Percentiles rank a stretch among this genome's conserved stretches.
Evolutionary conservation across 2,113 vertebrate species (phyloP).

Genomic region (Laticauda colubrina): DNA sequence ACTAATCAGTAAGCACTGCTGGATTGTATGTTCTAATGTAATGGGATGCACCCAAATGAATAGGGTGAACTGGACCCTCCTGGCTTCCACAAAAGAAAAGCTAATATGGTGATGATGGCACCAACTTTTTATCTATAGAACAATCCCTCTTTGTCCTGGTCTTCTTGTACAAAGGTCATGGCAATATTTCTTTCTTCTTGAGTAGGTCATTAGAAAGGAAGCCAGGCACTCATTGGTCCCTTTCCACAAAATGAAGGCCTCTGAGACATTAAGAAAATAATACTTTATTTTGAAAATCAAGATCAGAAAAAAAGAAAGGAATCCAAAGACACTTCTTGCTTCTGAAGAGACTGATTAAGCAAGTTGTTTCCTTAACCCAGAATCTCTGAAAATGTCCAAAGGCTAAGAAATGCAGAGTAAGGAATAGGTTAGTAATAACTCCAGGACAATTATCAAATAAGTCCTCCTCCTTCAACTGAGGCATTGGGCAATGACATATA

Average conservation of each 20-base stretch:
- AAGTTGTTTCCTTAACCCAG: not conserved
- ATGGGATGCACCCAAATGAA: not conserved
- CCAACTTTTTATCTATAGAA: not conserved
- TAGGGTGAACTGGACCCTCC: not conserved
- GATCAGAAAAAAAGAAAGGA: not conserved
- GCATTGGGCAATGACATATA: not conserved
- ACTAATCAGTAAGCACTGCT: not conserved
- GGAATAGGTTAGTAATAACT: not conserved
- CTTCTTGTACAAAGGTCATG: not conserved
- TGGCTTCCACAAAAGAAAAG: not conserved
- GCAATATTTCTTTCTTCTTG: not conserved
- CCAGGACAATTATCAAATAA: not conserved
- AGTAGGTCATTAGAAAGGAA: not conserved
- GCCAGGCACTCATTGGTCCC: not conserved
- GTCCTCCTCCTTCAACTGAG: not conserved
- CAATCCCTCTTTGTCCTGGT: not conserved
- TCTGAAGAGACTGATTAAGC: not conserved
- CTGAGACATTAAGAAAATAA: not conserved
- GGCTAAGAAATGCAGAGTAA: not conserved
- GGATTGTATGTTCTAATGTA: not conserved
- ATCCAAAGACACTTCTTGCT: not conserved
- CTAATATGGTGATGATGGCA: not conserved
- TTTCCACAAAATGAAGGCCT: not conserved
- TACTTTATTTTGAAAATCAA: not conserved
- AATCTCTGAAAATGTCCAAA: not conserved